These are phyloP conservation scores for Andricus curvator DNA, from an alignment of 2,888 invertebrate species.

Conservation along the genomic window DNA sequence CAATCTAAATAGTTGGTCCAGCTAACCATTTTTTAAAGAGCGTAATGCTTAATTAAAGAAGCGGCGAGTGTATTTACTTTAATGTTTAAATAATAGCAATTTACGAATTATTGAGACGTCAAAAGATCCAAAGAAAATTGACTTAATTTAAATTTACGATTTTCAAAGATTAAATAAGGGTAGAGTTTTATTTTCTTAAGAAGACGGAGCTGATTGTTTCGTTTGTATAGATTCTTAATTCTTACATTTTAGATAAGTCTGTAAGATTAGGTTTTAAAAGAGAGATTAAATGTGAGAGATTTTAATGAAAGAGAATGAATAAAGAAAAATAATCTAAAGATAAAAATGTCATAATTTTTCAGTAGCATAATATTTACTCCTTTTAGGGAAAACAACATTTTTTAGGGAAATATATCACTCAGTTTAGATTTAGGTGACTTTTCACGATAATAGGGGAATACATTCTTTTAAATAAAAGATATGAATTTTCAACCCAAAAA, in stretches of 20 bases:
- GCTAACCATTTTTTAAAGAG: too few relatives aligned
- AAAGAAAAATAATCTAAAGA: not conserved
- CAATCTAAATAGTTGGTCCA: too few relatives aligned
- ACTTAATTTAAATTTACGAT: not conserved
- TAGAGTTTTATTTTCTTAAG: constrained; percentile 22
- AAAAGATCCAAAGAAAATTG: not conserved
- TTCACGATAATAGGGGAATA: too few relatives aligned
- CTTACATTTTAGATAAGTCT: constrained; percentile 7
- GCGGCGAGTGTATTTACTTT: constrained; percentile 14
- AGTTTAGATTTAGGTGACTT: too few relatives aligned
- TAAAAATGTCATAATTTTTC: not conserved
- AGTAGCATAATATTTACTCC: too few relatives aligned
- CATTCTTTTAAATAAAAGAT: too few relatives aligned
- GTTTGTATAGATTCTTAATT: constrained; percentile 18
- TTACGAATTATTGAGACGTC: not conserved
- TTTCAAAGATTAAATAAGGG: constrained; percentile 1
- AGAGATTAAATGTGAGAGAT: not conserved
- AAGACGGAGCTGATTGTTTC: constrained; percentile 11
- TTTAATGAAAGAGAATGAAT: not conserved
- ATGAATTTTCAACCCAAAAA: too few relatives aligned
- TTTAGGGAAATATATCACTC: too few relatives aligned
- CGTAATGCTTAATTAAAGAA: not conserved
- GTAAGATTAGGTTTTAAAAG: constrained; percentile 3
- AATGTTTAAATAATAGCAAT: not conserved
- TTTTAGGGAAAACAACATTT: too few relatives aligned